These are phyloP conservation scores for Lineus longissimus DNA, from an alignment of 1,140 invertebrate species.

Conservation along the genomic window DNA sequence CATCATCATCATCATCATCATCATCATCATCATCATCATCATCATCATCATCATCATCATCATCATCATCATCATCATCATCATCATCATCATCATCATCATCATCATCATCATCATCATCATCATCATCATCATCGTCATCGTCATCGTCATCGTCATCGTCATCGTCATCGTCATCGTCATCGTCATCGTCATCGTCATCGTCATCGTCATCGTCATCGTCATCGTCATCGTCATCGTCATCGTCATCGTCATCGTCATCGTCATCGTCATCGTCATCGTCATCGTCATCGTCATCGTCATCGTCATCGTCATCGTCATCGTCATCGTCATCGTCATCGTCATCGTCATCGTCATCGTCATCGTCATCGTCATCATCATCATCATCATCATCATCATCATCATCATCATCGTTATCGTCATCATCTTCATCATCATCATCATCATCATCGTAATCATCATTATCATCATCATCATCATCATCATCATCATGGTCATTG, in stretches of 20 bases:
- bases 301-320: conserved; percentile 19
- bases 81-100: neutral
- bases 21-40: neutral
- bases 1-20: neutral
- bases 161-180: conserved; percentile 1
- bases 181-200: neutral
- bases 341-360: conserved; percentile 19
- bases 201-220: conserved; percentile 1
- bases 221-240: no score
- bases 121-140: neutral
- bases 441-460: no score
- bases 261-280: conserved; percentile 1
- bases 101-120: neutral
- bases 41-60: neutral
- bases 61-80: conserved; percentile 1
- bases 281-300: conserved; percentile 7
- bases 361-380: conserved; percentile 18
- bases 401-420: conserved; percentile 14
- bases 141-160: conserved; percentile 1
- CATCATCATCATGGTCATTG: conserved; percentile 13
- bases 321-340: conserved; percentile 18
- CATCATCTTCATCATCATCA: conserved; percentile 15
- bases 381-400: conserved; percentile 15
- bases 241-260: neutral
- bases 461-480: conserved; percentile 14